These are phyloP conservation scores for Xiphorhynchus elegans DNA, from an alignment of 2,113 vertebrate genomes.

Conservation along the genomic window DNA sequence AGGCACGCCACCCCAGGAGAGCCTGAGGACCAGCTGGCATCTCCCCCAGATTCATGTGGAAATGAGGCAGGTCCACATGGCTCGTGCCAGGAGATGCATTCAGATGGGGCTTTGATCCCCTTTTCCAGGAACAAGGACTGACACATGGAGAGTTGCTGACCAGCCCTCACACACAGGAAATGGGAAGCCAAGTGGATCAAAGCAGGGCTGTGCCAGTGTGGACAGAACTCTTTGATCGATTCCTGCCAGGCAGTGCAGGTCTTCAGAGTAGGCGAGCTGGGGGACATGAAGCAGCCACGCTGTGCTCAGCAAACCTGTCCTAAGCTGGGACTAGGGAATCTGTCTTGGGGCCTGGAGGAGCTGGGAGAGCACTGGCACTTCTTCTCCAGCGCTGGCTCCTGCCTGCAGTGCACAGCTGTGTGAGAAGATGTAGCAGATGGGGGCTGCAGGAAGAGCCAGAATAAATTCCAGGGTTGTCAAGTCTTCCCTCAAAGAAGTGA, in stretches of 20 bases:
- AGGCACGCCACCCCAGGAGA: neutral
- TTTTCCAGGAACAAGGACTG: neutral
- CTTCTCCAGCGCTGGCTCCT: neutral
- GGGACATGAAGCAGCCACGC: neutral
- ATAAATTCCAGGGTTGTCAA: neutral
- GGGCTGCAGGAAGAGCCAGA: neutral
- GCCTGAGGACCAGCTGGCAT: no score
- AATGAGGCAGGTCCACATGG: neutral
- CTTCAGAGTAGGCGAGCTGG: fast-evolving
- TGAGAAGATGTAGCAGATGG: neutral
- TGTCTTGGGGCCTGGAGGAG: neutral
- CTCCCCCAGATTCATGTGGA: neutral
- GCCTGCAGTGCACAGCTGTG: neutral
- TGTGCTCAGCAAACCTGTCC: neutral
- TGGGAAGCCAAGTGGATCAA: fast-evolving
- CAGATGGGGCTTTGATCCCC: neutral
- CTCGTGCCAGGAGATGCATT: neutral
- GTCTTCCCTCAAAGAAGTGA: neutral
- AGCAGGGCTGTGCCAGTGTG: fast-evolving
- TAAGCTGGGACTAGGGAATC: neutral
- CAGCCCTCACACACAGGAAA: fast-evolving
- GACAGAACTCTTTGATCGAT: neutral
- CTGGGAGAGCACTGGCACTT: neutral
- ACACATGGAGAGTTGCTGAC: neutral
- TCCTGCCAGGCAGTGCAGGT: neutral